Evolutionary conservation across 2,113 vertebrate genomes (phyloP), one percentile per base, ranked within the genome.

Genomic region (Erythrocercus mccallii): DNA sequence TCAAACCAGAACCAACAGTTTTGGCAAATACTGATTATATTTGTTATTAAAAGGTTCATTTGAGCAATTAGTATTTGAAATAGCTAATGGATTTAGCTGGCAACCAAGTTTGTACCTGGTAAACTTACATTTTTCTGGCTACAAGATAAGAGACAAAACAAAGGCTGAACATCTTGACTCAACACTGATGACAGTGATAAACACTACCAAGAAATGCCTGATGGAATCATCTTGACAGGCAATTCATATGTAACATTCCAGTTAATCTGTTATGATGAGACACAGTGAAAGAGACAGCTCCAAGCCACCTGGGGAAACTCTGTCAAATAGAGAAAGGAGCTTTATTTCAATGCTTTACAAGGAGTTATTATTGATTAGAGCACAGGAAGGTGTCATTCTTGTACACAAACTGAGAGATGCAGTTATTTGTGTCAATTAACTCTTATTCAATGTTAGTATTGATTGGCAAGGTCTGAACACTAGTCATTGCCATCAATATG

Each of bases 201-300:
- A 97, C 88, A 94, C 79, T 95, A 97, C 97, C 88, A 95, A 90
- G 96, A 94, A 97, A 95, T 47, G 94, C 91, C 94, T 98, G 98
- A 99, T 97, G 95, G 96, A 99, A 99, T 98, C 92, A 96, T 97
- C 97, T 72, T 98, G 98, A 99, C 98, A 98, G 97, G 93, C 98
- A 97, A 97, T 97, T 98, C 98, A 98, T 93, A 98, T 98, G 97
- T 98, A 98, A 98, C 98, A 98, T 98, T 98, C 96, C 97, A 95
- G 93, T 97, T 98, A 97, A 93, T 95, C 97, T 97, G 98, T 95
- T 97, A 56, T 71, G 91, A 97, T 97, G 97, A 98, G 97, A 96
- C 96, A 98, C 97, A 81, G 72, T 94, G 97, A 95, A 98, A 98
- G 96, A 97, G 97, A 97, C 97, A 98, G 97, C 94, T 97, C 83